These are phyloP conservation scores for Orchestes rusci DNA, from an alignment of 2,888 invertebrate genomes.

Conservation along the genomic window DNA sequence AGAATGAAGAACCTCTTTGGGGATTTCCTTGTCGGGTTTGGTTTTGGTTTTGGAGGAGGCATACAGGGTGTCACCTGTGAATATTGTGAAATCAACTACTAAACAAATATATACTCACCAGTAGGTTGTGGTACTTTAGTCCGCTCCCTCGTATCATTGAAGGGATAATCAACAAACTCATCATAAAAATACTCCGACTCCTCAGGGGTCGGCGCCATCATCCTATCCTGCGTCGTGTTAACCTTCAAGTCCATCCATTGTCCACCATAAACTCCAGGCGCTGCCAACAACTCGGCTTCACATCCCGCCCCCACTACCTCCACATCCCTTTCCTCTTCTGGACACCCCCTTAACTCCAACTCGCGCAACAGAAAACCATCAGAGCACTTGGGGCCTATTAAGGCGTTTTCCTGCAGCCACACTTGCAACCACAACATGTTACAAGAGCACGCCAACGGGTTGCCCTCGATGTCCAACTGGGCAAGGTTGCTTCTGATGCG, in stretches of 20 bases:
- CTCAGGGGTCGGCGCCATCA: constrained; percentile 58
- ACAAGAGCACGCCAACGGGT: constrained; percentile 77
- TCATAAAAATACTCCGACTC: constrained; percentile 79
- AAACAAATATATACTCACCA: no score
- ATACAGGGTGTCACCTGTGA: constrained; percentile 56
- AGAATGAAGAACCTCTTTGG: constrained; percentile 40
- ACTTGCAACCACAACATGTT: constrained; percentile 75
- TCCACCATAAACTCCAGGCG: constrained; percentile 43
- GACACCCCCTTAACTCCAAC: constrained; percentile 63
- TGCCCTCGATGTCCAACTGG: constrained; percentile 80
- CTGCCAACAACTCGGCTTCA: constrained; percentile 55
- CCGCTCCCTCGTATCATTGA: constrained; percentile 53
- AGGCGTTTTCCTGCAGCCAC: constrained; percentile 70
- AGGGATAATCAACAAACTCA: constrained; percentile 72
- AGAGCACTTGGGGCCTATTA: constrained; percentile 69
- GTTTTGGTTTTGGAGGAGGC: constrained; percentile 44
- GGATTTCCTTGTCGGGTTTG: constrained; percentile 29
- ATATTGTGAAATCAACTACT: neutral
- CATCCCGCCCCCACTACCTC: constrained; percentile 60
- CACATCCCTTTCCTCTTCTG: constrained; percentile 41
- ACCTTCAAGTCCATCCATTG: constrained; percentile 50
- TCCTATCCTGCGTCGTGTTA: constrained; percentile 34
- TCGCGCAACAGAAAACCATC: constrained; percentile 72
- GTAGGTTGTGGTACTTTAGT: no score
- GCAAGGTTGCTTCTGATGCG: constrained; percentile 75